Evolutionary conservation across 2,113 vertebrate species (phyloP).

Genomic region (Apteryx owenii): DNA sequence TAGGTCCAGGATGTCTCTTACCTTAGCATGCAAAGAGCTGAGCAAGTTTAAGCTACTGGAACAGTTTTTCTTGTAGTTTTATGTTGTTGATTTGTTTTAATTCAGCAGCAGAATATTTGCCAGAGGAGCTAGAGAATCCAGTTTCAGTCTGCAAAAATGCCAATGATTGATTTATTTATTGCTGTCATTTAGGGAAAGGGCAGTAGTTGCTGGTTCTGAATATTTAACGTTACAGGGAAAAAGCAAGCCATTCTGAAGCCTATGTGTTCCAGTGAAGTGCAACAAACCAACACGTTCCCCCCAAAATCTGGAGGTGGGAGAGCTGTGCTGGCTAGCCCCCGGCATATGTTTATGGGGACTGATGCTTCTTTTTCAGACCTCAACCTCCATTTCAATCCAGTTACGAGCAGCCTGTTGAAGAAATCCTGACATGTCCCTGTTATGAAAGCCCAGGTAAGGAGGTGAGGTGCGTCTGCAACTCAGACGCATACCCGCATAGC

Average conservation of each 20-base stretch:
- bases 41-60: background rate
- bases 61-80: background rate
- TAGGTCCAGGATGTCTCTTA: background rate
- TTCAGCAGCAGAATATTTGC: background rate
- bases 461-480: fast-evolving
- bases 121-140: background rate
- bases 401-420: background rate
- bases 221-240: background rate
- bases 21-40: background rate
- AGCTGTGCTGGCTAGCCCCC: background rate
- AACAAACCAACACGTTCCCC: background rate
- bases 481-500: background rate
- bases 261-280: background rate
- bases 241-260: background rate
- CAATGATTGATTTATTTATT: conserved; percentile 62
- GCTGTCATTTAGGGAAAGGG: conserved; percentile 45
- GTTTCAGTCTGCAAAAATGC: conserved; percentile 51
- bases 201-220: conserved; percentile 31
- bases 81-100: conserved; percentile 22
- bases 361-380: background rate
- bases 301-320: background rate
- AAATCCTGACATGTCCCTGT: background rate
- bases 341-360: background rate
- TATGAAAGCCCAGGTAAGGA: background rate
- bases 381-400: background rate